These are phyloP conservation scores for Catajapyx aquilonaris DNA, from an alignment of 1,140 invertebrate species.

Conservation along the genomic window DNA sequence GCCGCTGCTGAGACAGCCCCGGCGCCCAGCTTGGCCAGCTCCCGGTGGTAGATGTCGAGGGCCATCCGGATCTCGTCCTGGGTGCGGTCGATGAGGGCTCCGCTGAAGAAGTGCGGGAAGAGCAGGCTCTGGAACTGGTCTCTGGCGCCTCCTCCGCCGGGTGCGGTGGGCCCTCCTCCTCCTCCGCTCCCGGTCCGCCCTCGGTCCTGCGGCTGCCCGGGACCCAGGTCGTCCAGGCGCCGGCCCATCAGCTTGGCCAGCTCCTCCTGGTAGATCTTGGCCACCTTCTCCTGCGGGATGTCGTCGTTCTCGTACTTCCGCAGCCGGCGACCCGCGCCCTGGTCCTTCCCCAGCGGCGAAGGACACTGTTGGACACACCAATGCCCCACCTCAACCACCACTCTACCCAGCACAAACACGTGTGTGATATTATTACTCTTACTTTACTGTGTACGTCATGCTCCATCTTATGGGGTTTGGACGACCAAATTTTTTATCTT, in stretches of 20 bases:
- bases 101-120: conserved; percentile 57
- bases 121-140: conserved; percentile 24
- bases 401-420: too few relatives aligned
- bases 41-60: conserved; percentile 74
- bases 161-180: too few relatives aligned
- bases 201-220: conserved; percentile 24
- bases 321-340: conserved; percentile 39
- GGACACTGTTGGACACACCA: conserved; percentile 13
- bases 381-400: too few relatives aligned
- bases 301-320: conserved; percentile 81
- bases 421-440: too few relatives aligned
- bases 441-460: too few relatives aligned
- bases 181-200: conserved; percentile 29
- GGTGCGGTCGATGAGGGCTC: conserved; percentile 40
- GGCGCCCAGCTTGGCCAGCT: conserved; percentile 63
- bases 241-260: conserved; percentile 75
- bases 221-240: conserved; percentile 39
- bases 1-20: conserved; percentile 20
- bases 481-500: too few relatives aligned
- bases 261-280: conserved; percentile 91
- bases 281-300: conserved; percentile 90
- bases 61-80: conserved; percentile 73
- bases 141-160: too few relatives aligned
- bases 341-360: conserved; percentile 14
- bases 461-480: too few relatives aligned